A percentile compares a stretch with the other conserved stretches of the same genome.
These are phyloP conservation scores for Oophaga pumilio DNA, from an alignment of 2,113 vertebrate species.

Conservation along the genomic window DNA sequence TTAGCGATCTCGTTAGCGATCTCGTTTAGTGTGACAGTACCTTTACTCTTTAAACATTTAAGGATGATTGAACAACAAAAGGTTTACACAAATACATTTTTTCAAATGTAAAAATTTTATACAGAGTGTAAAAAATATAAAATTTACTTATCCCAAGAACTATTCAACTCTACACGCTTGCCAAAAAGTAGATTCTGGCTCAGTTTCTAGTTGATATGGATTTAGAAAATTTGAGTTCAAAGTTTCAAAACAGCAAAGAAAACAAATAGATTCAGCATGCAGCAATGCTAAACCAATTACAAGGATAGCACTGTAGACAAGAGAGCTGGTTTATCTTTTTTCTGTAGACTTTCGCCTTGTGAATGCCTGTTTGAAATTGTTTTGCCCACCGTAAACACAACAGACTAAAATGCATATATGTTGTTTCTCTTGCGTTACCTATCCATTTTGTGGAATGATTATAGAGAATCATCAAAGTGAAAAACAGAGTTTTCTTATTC, in stretches of 20 bases:
- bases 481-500: slow-evolving; percentile 34
- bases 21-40: no score
- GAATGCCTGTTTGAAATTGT: slow-evolving; percentile 21
- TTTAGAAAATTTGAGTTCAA: slow-evolving; percentile 18
- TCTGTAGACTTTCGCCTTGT: slow-evolving; percentile 18
- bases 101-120: background rate
- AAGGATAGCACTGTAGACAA: slow-evolving; percentile 6
- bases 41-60: no score
- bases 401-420: slow-evolving; percentile 21
- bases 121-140: background rate
- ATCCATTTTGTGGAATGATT: slow-evolving; percentile 42
- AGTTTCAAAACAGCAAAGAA: background rate
- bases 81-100: background rate
- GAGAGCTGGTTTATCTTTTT: slow-evolving; percentile 33
- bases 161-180: background rate
- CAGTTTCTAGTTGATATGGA: background rate
- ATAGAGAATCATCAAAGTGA: slow-evolving; percentile 44
- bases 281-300: slow-evolving; percentile 50
- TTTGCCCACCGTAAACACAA: slow-evolving; percentile 42
- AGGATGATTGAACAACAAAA: background rate
- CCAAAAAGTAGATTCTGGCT: background rate
- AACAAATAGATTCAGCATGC: slow-evolving; percentile 33
- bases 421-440: slow-evolving; percentile 8
- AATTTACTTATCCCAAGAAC: background rate
- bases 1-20: no score